These are phyloP conservation scores for Rhizomys pruinosus DNA, from an alignment of 2,113 vertebrate species.

Conservation along the genomic window DNA sequence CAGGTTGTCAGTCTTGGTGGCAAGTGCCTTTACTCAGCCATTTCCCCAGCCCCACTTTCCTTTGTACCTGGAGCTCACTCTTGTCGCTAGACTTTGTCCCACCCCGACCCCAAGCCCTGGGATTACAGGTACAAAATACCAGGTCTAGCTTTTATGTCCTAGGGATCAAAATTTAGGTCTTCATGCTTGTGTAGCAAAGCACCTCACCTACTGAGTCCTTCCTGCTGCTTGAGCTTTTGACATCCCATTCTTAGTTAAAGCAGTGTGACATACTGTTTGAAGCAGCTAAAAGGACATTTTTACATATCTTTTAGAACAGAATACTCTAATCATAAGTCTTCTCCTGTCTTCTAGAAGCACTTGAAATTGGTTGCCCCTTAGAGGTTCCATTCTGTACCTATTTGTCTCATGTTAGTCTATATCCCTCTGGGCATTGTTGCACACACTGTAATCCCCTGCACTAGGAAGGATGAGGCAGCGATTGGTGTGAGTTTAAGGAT, in stretches of 20 bases:
- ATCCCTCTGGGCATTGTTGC: not conserved
- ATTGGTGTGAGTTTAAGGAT: not conserved
- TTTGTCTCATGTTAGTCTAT: conserved; percentile 21
- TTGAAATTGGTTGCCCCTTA: not conserved
- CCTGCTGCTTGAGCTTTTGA: not conserved
- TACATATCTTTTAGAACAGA: conserved; percentile 21
- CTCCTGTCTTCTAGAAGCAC: conserved; percentile 1
- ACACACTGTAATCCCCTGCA: not conserved
- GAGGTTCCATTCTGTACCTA: not conserved
- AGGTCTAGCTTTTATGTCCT: not conserved
- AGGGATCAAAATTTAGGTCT: not conserved
- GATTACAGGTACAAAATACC: not conserved
- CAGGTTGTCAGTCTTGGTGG: not conserved
- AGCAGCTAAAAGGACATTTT: not conserved
- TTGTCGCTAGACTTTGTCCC: not conserved
- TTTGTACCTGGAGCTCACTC: not conserved
- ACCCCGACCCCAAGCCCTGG: not conserved
- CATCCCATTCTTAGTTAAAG: conserved; percentile 27
- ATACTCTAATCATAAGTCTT: conserved; percentile 44
- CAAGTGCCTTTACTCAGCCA: not conserved
- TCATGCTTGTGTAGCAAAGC: not conserved
- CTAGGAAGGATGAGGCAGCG: not conserved
- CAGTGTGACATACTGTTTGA: conserved; percentile 42
- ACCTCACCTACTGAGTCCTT: not conserved
- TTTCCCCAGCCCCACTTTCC: not conserved